These are phyloP conservation scores for Nycteola revayana DNA, from an alignment of 2,888 invertebrate genomes.

Conservation along the genomic window DNA sequence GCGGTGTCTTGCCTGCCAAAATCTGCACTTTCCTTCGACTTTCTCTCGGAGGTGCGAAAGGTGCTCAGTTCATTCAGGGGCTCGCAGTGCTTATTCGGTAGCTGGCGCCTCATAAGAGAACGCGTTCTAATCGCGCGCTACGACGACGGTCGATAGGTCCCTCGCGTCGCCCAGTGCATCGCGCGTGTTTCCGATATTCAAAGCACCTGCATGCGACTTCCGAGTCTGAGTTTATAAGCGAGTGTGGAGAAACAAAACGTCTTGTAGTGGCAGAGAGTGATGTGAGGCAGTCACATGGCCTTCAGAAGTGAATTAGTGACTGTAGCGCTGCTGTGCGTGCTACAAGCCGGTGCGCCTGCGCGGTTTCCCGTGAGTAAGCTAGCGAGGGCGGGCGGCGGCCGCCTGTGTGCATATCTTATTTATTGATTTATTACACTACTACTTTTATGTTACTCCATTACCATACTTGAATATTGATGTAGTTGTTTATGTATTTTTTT, in stretches of 20 bases:
- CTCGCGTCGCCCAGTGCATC: constrained; percentile 51
- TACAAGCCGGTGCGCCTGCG: constrained; percentile 72
- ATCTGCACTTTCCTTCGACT: constrained; percentile 81
- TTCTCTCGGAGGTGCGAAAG: constrained; percentile 81
- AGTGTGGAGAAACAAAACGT: constrained; percentile 39
- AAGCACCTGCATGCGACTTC: constrained; percentile 74
- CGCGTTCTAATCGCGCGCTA: constrained; percentile 70
- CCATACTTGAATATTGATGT: constrained; percentile 5
- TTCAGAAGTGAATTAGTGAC: constrained; percentile 52
- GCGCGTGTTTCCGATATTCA: constrained; percentile 66
- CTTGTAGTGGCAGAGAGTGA: constrained; percentile 53
- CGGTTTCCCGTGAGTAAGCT: constrained; percentile 74
- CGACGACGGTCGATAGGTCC: constrained; percentile 42
- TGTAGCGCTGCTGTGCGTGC: constrained; percentile 60
- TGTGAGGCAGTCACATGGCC: constrained; percentile 63
- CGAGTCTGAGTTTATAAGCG: constrained; percentile 58
- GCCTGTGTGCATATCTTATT: constrained; percentile 10
- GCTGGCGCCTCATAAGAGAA: constrained; percentile 75
- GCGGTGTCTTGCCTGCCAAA: constrained; percentile 76
- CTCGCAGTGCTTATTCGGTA: constrained; percentile 77
- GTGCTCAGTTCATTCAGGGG: constrained; percentile 73
- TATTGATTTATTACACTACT: constrained; percentile 26
- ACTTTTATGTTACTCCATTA: constrained; percentile 9
- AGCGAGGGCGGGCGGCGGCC: constrained; percentile 62
- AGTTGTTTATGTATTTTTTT: too few species aligned